Evolutionary conservation across 2,797 vertebrate genomes (phyloP).

Genomic region (Syncerus caffer): DNA sequence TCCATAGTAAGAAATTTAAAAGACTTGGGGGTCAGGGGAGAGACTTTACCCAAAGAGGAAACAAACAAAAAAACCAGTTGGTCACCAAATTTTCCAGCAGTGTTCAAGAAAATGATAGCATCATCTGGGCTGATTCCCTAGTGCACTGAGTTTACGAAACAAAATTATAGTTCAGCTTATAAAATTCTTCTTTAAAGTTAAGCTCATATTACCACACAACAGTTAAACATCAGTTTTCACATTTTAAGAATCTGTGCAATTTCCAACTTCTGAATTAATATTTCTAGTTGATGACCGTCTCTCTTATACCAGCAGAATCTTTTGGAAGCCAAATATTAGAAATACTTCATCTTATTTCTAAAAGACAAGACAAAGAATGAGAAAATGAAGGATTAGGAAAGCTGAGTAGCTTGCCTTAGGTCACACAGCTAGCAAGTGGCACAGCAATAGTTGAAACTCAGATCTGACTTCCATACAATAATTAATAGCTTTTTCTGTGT

Average conservation of each 20-base stretch:
- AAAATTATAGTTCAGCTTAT: neutral
- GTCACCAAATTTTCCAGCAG: neutral
- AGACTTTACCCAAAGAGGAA: neutral
- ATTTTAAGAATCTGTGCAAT: neutral
- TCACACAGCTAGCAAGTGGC: neutral
- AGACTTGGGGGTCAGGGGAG: neutral
- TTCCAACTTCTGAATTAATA: slow-evolving; percentile 29
- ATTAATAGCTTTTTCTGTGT: neutral
- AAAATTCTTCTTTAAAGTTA: slow-evolving; percentile 32
- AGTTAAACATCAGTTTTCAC: neutral
- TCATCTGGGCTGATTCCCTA: neutral
- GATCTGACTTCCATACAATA: neutral
- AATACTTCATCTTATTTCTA: neutral
- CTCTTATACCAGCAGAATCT: slow-evolving; percentile 33
- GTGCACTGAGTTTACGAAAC: neutral
- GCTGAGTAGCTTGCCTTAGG: neutral
- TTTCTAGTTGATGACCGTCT: neutral
- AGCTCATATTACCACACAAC: neutral
- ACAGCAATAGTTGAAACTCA: neutral
- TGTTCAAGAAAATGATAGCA: neutral
- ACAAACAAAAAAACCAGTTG: neutral
- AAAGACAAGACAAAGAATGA: neutral
- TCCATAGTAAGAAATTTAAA: neutral
- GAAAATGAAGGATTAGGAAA: neutral
- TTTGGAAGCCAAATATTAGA: neutral